Evolutionary conservation across 2,797 vertebrate species (phyloP), one percentile per base, ranked within the genome.

Genomic region (Pagetopsis macropterus): DNA sequence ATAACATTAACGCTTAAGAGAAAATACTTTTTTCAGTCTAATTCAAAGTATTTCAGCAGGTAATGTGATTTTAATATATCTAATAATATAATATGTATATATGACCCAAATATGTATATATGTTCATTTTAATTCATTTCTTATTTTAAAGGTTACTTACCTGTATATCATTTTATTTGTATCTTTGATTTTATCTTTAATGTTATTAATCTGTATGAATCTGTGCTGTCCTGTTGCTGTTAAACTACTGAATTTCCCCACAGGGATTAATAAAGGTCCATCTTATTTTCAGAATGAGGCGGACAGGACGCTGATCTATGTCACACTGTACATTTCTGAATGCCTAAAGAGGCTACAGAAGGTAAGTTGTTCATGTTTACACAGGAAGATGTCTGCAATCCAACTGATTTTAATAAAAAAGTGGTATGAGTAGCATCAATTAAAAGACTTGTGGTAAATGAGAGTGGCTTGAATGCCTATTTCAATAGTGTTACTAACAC

Each of bases 281-380:
- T 27, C 27, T 27, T 27, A 60, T 9, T 76, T 90, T 33, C 89
- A 99, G 98, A 99, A 98, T 0, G 98, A 99, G 92, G 98, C 98
- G 0, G 98, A 99, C 89, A 95, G 98, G 87, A 99, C 98, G 0
- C 91, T 99, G 92, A 99, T 99, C 88, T 99, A 99, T 37, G 83
- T 98, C 79, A 99, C 98, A 4, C 96, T 99, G 44, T 99, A 99
- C 93, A 99, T 99, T 89, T 98, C 98, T 17, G 98, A 99, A 89
- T 99, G 98, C 90, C 93, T 99, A 57, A 99, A 99, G 92, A 99
- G 96, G 84, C 94, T 99, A 65, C 98, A 99, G 68, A 99, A 99
- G 96, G 98, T 99, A 94, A 71, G 89, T 46, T 45, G 2, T 21
- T 45, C 1, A 8, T 55, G 19, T 44, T 40, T 11, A 55, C 15